A percentile compares a stretch with the other conserved stretches of the same genome.
These are phyloP conservation scores for Dryomyza anilis DNA, from an alignment of 2,888 invertebrate species.

Conservation along the genomic window DNA sequence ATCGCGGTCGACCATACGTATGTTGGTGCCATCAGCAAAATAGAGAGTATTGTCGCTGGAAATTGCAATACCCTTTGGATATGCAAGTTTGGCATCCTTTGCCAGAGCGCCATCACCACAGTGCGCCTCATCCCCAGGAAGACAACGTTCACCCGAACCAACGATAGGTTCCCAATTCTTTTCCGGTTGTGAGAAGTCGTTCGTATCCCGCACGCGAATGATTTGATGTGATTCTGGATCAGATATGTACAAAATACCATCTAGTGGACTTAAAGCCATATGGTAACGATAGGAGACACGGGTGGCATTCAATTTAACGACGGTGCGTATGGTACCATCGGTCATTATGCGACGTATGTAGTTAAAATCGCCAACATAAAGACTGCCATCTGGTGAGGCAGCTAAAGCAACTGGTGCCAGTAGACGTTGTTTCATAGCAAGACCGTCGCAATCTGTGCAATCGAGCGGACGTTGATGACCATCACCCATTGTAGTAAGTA, in stretches of 20 bases:
- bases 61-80: slow-evolving; percentile 95
- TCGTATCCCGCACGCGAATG: slow-evolving; percentile 81
- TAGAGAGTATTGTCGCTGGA: slow-evolving; percentile 90
- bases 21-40: slow-evolving; percentile 95
- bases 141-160: slow-evolving; percentile 91
- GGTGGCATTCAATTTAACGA: slow-evolving; percentile 74
- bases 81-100: slow-evolving; percentile 89
- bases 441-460: slow-evolving; percentile 80
- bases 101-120: slow-evolving; percentile 96
- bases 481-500: slow-evolving; percentile 89
- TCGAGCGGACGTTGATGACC: slow-evolving; percentile 87
- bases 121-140: slow-evolving; percentile 90
- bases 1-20: slow-evolving; percentile 89
- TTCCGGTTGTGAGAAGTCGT: slow-evolving; percentile 83
- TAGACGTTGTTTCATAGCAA: slow-evolving; percentile 79
- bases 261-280: slow-evolving; percentile 92
- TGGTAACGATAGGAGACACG: slow-evolving; percentile 95
- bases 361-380: slow-evolving; percentile 96
- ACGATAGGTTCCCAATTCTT: slow-evolving; percentile 95
- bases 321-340: slow-evolving; percentile 71
- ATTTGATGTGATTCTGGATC: slow-evolving; percentile 96
- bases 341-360: slow-evolving; percentile 85
- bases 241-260: slow-evolving; percentile 92
- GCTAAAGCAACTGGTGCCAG: slow-evolving; percentile 92
- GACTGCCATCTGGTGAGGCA: slow-evolving; percentile 88